These are phyloP conservation scores for Stichopus horrens DNA, from an alignment of 53 echinoderm and acorn worm genomes.

Conservation along the genomic window DNA sequence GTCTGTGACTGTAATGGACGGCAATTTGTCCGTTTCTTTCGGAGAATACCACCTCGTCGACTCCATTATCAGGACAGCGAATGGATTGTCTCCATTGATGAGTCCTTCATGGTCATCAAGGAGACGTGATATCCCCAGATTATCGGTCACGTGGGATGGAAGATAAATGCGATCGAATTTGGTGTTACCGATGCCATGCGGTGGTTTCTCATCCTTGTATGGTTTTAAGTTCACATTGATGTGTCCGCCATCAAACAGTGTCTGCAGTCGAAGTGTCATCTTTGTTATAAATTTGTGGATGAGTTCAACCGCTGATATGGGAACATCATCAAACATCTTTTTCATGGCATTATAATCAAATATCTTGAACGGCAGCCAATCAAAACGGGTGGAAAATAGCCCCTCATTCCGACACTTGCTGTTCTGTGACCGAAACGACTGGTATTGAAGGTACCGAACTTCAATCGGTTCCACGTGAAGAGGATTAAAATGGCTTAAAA, in stretches of 20 bases:
- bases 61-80: conserved; percentile 21
- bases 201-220: background rate
- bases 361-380: conserved; percentile 39
- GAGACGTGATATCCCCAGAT: background rate
- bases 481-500: conserved; percentile 23
- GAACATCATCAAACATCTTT: background rate
- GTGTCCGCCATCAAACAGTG: background rate
- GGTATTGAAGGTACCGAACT: background rate
- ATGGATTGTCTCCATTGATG: background rate
- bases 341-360: conserved; percentile 16
- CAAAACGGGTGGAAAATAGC: conserved; percentile 12
- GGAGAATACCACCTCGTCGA: background rate
- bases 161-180: conserved; percentile 25
- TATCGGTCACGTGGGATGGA: conserved; percentile 5
- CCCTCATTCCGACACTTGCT: background rate
- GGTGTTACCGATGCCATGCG: background rate
- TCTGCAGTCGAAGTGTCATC: background rate
- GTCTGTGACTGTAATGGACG: background rate
- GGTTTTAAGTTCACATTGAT: background rate
- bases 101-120: conserved; percentile 3
- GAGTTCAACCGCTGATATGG: conserved; percentile 34
- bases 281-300: conserved; percentile 3
- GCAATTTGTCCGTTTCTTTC: background rate
- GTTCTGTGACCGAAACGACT: too few species aligned
- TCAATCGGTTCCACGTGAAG: background rate